Conservation (phyloP, 2,113 vertebrate genomes). For the Takifugu flavidus region DNA sequence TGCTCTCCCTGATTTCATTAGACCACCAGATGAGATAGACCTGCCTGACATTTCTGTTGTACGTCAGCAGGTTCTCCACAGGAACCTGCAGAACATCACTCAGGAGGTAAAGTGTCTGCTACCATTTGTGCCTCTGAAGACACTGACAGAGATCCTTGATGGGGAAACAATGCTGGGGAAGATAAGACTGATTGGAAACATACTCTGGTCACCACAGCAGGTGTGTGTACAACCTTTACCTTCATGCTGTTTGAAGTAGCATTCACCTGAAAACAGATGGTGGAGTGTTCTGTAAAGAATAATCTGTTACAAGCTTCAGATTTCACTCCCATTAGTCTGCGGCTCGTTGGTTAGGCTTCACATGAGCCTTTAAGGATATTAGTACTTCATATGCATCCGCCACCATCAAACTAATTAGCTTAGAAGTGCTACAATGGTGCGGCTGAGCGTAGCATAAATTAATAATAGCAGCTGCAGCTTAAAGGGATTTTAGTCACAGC, state of each 20-base stretch:
- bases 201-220: slow-evolving; percentile 85
- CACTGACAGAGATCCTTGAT: slow-evolving; percentile 63
- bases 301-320: slow-evolving; percentile 37
- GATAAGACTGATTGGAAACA: slow-evolving; percentile 60
- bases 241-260: slow-evolving; percentile 9
- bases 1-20: neutral
- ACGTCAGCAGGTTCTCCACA: slow-evolving; percentile 55
- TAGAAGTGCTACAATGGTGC: slow-evolving; percentile 71
- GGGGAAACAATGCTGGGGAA: slow-evolving; percentile 64
- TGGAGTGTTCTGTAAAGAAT: slow-evolving; percentile 15
- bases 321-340: slow-evolving; percentile 55
- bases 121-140: slow-evolving; percentile 81
- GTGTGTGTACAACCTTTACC: slow-evolving; percentile 52
- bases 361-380: slow-evolving; percentile 70
- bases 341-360: slow-evolving; percentile 67
- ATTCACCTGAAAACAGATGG: slow-evolving; percentile 20
- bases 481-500: slow-evolving; percentile 72
- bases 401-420: slow-evolving; percentile 78
- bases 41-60: neutral
- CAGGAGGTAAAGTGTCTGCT: slow-evolving; percentile 75
- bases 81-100: slow-evolving; percentile 42
- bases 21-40: neutral
- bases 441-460: slow-evolving; percentile 70
- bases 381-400: slow-evolving; percentile 64
- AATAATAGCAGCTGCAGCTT: slow-evolving; percentile 65